Conservation (phyloP, 2,113 vertebrate genomes). For the Trachemys scripta region DNA sequence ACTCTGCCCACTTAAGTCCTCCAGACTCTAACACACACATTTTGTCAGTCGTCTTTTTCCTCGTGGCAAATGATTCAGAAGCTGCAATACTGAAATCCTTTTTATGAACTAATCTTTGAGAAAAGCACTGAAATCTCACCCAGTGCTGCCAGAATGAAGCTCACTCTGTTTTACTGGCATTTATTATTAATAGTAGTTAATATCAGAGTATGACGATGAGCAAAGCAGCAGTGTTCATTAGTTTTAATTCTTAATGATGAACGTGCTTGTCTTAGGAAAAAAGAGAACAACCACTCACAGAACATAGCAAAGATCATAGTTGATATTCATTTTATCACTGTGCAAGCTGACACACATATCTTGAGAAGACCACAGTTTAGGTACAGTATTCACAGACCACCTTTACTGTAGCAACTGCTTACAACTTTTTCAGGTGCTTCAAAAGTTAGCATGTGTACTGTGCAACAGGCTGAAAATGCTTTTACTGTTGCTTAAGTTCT, state of each 20-base stretch:
- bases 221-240: neutral
- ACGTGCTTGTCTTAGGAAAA: neutral
- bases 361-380: neutral
- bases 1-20: neutral
- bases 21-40: neutral
- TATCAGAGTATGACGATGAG: neutral
- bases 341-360: neutral
- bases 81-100: neutral
- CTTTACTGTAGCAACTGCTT: slow-evolving; percentile 25
- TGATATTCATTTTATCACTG: neutral
- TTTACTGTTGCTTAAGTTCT: slow-evolving; percentile 19
- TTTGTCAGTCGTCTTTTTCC: neutral
- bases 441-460: neutral
- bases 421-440: neutral
- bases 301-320: neutral
- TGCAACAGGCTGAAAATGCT: neutral
- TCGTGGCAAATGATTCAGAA: neutral
- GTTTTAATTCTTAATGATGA: neutral
- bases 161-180: neutral
- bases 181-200: slow-evolving; percentile 19
- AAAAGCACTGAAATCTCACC: neutral
- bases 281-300: neutral
- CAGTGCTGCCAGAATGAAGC: neutral
- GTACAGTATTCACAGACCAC: neutral
- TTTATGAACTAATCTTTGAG: neutral